Base-by-base conservation (phyloP, 2,113 vertebrate species). In the Morone saxatilis region DNA sequence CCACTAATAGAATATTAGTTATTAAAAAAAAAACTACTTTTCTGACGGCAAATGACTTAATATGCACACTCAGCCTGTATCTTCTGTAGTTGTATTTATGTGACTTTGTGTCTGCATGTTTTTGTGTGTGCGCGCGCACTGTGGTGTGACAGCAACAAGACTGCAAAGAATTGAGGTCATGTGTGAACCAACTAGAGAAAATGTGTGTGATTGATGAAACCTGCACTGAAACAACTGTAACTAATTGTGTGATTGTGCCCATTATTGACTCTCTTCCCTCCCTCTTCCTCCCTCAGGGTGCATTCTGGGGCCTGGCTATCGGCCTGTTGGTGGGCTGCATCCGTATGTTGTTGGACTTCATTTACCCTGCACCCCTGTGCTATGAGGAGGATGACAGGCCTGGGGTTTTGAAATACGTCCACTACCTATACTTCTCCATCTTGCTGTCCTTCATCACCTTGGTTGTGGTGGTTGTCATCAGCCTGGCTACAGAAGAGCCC, bases 391-490 rank as follows among this genome's bases (percentile, higher is more conserved):
- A 99, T 11, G 16, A 14, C 5, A 94, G 98, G 3, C 98, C 98
- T 0, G 84, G 12, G 0, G 88, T 98, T 87, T 62, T 99, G 85
- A 97, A 95, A 91, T 75, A 97, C 4, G 87, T 99, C 60, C 98
- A 99, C 91, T 99, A 97, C 75, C 96, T 99, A 56, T 99, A 99
- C 93, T 98, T 99, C 93, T 98, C 98, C 86, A 96, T 95, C 81
- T 83, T 99, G 43, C 95, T 99, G 88, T 95, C 96, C 0, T 12
- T 93, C 1, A 16, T 96, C 88, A 97, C 98, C 5, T 78, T 96
- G 19, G 7, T 90, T 36, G 93, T 96, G 0, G 90, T 96, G 86
- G 94, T 96, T 25, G 43, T 63, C 0, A 89, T 98, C 78, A 99
- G 97, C 85, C 72, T 97, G 92, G 83, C 94, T 62, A 99, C 97